Percentiles rank a stretch among this genome's conserved stretches.
Evolutionary conservation across 2,888 invertebrate species (phyloP).

Genomic region (Zygaena filipendulae): DNA sequence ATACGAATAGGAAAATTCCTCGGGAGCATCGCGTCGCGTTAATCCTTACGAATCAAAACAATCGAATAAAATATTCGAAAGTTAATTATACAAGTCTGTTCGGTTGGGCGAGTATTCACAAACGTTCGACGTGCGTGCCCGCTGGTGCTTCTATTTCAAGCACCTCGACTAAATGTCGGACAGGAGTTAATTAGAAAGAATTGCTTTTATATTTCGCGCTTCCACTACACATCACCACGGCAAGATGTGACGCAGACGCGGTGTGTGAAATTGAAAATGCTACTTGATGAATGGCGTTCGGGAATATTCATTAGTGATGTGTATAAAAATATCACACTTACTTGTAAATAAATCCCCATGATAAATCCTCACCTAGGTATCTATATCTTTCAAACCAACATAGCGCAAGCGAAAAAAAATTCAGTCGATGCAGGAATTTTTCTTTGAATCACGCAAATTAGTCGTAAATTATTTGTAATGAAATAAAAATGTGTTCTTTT

Average conservation of each 20-base stretch:
- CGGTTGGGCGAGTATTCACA: too few species aligned
- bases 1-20: conserved; percentile 24
- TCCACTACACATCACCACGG: conserved; percentile 53
- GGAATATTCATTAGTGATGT: conserved; percentile 12
- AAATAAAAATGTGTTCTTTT: too few species aligned
- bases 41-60: conserved; percentile 60
- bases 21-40: conserved; percentile 24
- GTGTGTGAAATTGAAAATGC: conserved; percentile 39
- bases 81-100: conserved; percentile 59
- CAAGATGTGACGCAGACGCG: conserved; percentile 42
- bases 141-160: conserved; percentile 49
- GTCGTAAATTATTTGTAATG: too few species aligned
- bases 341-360: too few species aligned
- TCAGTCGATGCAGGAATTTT: too few species aligned
- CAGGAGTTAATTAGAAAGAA: conserved; percentile 64
- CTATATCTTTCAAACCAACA: too few species aligned
- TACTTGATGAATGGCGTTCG: conserved; percentile 36
- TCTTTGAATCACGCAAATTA: too few species aligned
- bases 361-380: too few species aligned
- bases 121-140: conserved; percentile 57
- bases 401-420: too few species aligned
- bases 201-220: conserved; percentile 66
- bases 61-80: conserved; percentile 53
- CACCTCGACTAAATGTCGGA: conserved; percentile 38
- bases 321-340: background rate